A percentile compares a stretch with the other conserved stretches of the same genome.
Evolutionary conservation across 1,140 invertebrate species (phyloP).

Genomic region (Dufourea novaeangliae): DNA sequence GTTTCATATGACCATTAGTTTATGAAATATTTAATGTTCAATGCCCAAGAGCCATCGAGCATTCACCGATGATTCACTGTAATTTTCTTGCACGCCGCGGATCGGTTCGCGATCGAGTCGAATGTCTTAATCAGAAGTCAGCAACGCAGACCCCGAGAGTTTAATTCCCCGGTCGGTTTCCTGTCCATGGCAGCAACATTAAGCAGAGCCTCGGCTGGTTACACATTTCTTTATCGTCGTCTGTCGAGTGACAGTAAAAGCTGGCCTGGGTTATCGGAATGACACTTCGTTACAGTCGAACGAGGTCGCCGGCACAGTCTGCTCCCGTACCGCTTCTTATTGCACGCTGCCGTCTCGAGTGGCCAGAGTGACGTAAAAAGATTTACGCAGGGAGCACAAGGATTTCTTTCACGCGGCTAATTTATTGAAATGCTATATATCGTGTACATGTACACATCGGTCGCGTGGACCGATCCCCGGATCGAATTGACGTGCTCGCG

Average conservation of each 20-base stretch:
- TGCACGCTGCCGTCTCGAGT: constrained; percentile 50
- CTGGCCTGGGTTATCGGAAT: constrained; percentile 65
- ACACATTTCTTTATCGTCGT: constrained; percentile 63
- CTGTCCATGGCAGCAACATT: constrained; percentile 58
- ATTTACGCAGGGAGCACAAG: constrained; percentile 47
- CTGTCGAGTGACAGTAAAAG: constrained; percentile 57
- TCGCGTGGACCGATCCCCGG: no score
- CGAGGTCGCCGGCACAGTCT: constrained; percentile 58
- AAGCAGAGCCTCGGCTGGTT: constrained; percentile 55
- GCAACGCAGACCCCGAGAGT: constrained; percentile 35
- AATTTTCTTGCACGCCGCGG: no score
- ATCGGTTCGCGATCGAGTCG: background rate
- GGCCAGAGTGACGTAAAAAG: constrained; percentile 56
- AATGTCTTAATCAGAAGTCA: constrained; percentile 33
- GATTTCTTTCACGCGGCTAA: constrained; percentile 56
- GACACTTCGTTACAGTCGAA: constrained; percentile 65
- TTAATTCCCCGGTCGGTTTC: constrained; percentile 50
- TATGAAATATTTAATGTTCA: no score
- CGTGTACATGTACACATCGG: constrained; percentile 6
- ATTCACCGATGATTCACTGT: no score
- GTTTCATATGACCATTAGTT: no score
- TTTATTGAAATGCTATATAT: constrained; percentile 47
- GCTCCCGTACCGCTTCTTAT: constrained; percentile 44
- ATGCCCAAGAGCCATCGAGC: no score
- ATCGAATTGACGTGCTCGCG: no score